These are phyloP conservation scores for Erythrolamprus reginae DNA, from an alignment of 2,113 vertebrate genomes.

Conservation along the genomic window DNA sequence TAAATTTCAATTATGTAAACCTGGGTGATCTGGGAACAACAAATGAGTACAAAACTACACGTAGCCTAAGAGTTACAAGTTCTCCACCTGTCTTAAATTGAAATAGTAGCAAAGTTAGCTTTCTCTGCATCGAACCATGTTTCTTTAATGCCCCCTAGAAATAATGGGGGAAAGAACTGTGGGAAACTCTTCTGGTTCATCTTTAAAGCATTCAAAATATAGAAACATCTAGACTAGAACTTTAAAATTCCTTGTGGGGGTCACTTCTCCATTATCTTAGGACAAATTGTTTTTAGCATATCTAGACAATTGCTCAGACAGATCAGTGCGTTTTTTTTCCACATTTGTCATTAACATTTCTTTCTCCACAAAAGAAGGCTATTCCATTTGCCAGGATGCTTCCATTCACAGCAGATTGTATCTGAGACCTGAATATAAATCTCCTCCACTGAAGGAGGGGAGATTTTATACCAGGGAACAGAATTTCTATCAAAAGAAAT, in stretches of 20 bases:
- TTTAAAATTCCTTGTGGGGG: background rate
- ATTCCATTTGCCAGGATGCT: constrained; percentile 10
- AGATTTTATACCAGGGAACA: background rate
- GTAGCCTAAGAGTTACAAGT: background rate
- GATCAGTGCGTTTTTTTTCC: background rate
- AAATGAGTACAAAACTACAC: background rate
- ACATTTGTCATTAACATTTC: constrained; percentile 17
- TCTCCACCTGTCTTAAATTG: background rate
- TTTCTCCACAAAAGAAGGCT: constrained; percentile 12
- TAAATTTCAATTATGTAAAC: background rate
- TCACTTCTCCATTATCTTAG: background rate
- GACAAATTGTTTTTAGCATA: background rate
- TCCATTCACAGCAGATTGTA: background rate
- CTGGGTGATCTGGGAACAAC: background rate
- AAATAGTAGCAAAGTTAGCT: background rate
- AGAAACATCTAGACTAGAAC: background rate
- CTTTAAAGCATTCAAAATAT: background rate
- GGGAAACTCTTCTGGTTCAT: background rate
- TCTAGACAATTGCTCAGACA: background rate
- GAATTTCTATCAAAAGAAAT: background rate
- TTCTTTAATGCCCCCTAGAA: background rate
- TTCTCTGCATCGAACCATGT: background rate
- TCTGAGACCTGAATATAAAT: constrained; percentile 23
- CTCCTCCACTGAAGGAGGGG: background rate
- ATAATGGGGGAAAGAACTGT: background rate